Evolutionary conservation across 2,888 invertebrate genomes (phyloP).

Genomic region (Andrena hattorfiana): DNA sequence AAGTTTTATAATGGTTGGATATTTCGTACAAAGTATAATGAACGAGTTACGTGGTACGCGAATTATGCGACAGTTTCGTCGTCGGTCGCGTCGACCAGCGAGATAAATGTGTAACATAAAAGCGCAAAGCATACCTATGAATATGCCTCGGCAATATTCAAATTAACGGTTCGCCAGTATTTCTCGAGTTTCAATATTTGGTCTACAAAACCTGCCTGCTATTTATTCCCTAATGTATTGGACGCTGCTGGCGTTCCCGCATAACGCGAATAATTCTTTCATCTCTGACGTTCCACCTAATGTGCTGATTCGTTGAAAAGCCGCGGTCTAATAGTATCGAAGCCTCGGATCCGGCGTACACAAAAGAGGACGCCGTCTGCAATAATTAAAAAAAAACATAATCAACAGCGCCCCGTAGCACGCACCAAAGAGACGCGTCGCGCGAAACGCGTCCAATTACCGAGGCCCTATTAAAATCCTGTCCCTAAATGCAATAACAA

Average conservation of each 20-base stretch:
- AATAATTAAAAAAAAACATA: conserved; percentile 10
- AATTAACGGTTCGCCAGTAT: conserved; percentile 59
- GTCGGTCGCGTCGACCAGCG: not conserved
- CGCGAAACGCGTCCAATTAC: conserved; percentile 9
- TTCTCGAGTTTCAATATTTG: conserved; percentile 52
- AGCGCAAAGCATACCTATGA: conserved; percentile 36
- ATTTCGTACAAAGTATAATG: not conserved
- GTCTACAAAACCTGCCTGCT: conserved; percentile 27
- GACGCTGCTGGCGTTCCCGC: not conserved
- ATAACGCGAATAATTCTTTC: not conserved
- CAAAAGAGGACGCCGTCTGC: not conserved
- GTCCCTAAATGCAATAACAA: conserved; percentile 36
- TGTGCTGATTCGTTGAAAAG: too few relatives aligned
- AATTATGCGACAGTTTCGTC: not conserved
- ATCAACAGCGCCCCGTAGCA: not conserved
- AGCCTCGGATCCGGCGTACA: too few relatives aligned
- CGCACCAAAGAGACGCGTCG: not conserved
- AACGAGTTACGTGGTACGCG: not conserved
- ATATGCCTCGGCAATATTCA: conserved; percentile 62
- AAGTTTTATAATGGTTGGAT: not conserved
- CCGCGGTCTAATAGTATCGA: too few relatives aligned
- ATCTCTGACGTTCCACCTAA: too few relatives aligned
- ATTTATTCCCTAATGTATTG: conserved; percentile 64
- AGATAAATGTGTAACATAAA: conserved; percentile 19
- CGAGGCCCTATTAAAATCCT: conserved; percentile 14